Evolutionary conservation across 1,140 invertebrate genomes (phyloP).

Genomic region (Colletes latitarsis): DNA sequence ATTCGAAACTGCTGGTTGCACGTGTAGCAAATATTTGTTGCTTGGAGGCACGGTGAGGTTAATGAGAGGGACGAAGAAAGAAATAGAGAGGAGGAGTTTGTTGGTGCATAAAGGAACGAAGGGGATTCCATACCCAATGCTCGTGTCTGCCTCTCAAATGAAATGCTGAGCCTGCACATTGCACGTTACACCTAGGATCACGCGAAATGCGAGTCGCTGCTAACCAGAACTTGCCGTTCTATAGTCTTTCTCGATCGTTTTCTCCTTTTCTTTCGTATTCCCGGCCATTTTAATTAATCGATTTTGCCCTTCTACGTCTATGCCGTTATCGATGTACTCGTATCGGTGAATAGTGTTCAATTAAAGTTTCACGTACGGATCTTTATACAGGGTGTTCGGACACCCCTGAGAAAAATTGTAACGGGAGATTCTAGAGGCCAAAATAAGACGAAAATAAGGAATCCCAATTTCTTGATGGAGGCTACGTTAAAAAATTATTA

Average conservation of each 20-base stretch:
- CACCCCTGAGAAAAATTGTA: too few species aligned
- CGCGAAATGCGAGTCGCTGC: slow-evolving; percentile 65
- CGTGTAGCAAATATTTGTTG: slow-evolving; percentile 45
- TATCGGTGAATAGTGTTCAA: background rate
- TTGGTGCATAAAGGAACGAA: slow-evolving; percentile 57
- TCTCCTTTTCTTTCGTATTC: slow-evolving; percentile 7
- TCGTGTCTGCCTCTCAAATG: slow-evolving; percentile 60
- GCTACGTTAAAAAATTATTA: too few species aligned
- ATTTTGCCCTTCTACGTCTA: background rate
- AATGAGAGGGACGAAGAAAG: slow-evolving; percentile 29
- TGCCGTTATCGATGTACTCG: background rate
- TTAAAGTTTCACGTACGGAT: background rate
- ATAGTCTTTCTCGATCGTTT: slow-evolving; percentile 12
- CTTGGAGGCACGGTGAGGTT: slow-evolving; percentile 8
- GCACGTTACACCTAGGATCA: slow-evolving; percentile 63
- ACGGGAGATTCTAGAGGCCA: too few species aligned
- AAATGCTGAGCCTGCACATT: slow-evolving; percentile 68
- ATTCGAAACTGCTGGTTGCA: slow-evolving; percentile 20
- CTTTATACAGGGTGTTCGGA: background rate
- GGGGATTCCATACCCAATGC: slow-evolving; percentile 45
- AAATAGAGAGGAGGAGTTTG: slow-evolving; percentile 37
- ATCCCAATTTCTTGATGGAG: too few species aligned
- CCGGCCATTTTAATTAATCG: slow-evolving; percentile 28
- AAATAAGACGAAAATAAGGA: too few species aligned
- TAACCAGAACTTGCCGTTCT: slow-evolving; percentile 67